phyloP scores from a whole-genome alignment of 2,113 vertebrate genomes.

The Aix galericulata region DNA sequence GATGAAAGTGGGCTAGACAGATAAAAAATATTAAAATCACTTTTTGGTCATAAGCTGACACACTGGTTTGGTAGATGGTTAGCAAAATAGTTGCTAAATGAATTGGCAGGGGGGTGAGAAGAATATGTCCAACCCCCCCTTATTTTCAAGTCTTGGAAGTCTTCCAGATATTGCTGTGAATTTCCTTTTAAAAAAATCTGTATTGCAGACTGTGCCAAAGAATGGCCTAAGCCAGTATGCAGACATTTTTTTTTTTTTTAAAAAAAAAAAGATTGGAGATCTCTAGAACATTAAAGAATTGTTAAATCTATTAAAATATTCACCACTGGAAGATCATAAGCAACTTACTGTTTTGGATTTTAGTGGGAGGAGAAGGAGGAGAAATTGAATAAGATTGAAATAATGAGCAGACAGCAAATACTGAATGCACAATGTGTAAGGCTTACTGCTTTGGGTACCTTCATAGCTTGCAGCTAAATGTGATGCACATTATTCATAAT shows the following conservation, averaged over 20 bases:
- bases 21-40: neutral
- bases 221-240: neutral
- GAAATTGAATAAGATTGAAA: neutral
- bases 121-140: neutral
- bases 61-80: neutral
- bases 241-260: neutral
- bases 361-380: neutral
- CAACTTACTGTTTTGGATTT: neutral
- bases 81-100: neutral
- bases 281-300: neutral
- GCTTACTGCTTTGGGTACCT: neutral
- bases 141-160: neutral
- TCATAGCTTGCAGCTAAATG: slow-evolving; percentile 10
- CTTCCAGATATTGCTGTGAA: neutral
- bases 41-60: neutral
- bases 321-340: neutral
- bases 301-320: slow-evolving; percentile 9
- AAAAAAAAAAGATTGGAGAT: neutral
- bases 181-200: neutral
- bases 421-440: neutral
- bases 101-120: neutral
- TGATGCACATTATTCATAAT: slow-evolving; percentile 25
- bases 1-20: neutral
- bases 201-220: neutral
- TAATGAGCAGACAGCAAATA: neutral